Conservation (phyloP, 92 coral and sea anemone species). For the Scolanthus callimorphus region DNA sequence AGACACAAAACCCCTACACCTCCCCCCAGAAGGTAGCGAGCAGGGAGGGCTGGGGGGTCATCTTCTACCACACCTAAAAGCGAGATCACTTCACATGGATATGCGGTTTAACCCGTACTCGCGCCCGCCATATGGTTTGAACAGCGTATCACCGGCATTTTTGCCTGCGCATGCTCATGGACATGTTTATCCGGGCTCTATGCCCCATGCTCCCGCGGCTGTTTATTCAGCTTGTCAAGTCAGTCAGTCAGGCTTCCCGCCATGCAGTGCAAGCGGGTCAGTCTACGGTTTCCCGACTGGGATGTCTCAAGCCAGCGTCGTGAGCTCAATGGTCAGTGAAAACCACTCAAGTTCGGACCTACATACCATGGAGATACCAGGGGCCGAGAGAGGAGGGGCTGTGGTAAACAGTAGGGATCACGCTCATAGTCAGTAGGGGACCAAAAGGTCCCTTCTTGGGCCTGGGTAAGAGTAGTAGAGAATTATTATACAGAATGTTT, state of each 20-base stretch:
- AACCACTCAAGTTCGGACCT: conserved; percentile 53
- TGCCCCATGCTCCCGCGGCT: conserved; percentile 48
- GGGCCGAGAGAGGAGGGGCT: conserved; percentile 9
- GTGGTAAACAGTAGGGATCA: conserved; percentile 1
- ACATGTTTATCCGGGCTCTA: conserved; percentile 73
- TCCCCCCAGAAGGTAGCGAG: conserved; percentile 44
- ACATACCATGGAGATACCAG: conserved; percentile 17
- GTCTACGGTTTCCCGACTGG: conserved; percentile 58
- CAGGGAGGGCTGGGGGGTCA: conserved; percentile 35
- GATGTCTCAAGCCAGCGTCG: conserved; percentile 58
- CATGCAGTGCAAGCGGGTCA: conserved; percentile 51
- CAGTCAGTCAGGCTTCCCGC: conserved; percentile 55
- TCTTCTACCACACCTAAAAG: conserved; percentile 54
- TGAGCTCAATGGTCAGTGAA: conserved; percentile 29
- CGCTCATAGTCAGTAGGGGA: not conserved
- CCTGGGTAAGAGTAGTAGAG: no score
- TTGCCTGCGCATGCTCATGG: conserved; percentile 72
- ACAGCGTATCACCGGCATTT: conserved; percentile 64
- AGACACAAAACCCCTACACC: conserved; percentile 57
- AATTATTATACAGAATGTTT: not conserved
- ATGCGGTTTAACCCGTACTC: conserved; percentile 85
- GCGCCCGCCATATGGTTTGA: conserved; percentile 72
- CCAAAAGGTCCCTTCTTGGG: not conserved
- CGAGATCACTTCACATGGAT: conserved; percentile 79
- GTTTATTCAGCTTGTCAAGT: conserved; percentile 74